Evolutionary conservation across 2,113 vertebrate genomes (phyloP).

Genomic region (Oreochromis aureus): DNA sequence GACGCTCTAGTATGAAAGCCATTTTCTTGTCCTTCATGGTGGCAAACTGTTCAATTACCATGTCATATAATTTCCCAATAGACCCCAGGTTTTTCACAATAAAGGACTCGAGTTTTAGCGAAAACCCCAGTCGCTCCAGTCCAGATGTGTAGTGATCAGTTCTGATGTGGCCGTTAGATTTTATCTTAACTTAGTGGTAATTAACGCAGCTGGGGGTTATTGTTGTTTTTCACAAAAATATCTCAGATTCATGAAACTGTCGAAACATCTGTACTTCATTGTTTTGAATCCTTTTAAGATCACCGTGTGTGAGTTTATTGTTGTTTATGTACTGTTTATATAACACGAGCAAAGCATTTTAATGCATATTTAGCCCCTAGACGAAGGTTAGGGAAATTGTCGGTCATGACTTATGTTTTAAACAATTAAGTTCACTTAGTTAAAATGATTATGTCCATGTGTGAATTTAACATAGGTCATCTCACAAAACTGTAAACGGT

Average conservation of each 20-base stretch:
- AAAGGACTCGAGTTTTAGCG: background rate
- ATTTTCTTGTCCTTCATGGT: constrained; percentile 2
- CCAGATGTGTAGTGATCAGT: background rate
- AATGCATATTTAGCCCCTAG: background rate
- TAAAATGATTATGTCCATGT: background rate
- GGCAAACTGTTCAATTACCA: constrained; percentile 2
- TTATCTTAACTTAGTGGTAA: background rate
- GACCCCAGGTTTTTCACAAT: constrained; percentile 3
- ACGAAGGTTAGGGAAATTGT: background rate
- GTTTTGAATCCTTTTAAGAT: background rate
- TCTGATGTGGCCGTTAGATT: background rate
- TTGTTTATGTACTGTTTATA: background rate
- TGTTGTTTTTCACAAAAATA: background rate
- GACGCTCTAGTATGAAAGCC: background rate
- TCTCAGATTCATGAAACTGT: background rate
- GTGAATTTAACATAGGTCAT: background rate
- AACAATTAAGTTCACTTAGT: background rate
- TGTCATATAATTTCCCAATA: constrained; percentile 6
- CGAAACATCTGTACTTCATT: background rate
- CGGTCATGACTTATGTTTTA: background rate
- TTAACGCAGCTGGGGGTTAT: background rate
- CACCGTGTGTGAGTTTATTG: background rate
- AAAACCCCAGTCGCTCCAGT: background rate
- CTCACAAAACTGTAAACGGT: background rate
- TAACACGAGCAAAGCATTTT: background rate